A percentile compares a stretch with the other conserved stretches of the same genome.
Evolutionary conservation across 2,113 vertebrate genomes (phyloP).

Genomic region (Ceyx cyanopectus): DNA sequence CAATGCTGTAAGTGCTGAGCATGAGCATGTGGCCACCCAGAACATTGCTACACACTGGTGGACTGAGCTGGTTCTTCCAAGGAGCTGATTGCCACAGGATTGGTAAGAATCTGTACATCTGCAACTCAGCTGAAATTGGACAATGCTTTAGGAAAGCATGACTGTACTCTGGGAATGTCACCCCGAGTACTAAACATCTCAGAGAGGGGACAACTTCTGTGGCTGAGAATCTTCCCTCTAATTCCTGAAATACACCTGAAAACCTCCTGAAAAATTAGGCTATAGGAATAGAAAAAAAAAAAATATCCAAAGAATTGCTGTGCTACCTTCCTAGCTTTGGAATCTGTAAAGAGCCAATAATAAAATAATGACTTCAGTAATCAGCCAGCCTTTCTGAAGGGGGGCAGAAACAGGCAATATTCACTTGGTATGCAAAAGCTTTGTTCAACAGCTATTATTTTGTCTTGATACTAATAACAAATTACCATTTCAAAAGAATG

Average conservation of each 20-base stretch:
- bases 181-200: neutral
- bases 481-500: neutral
- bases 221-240: neutral
- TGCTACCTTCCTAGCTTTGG: neutral
- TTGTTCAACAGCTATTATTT: neutral
- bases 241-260: neutral
- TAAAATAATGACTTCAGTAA: neutral
- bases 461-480: neutral
- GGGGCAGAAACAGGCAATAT: neutral
- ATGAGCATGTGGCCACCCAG: neutral
- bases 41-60: neutral
- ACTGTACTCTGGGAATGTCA: neutral
- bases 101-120: neutral
- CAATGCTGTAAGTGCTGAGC: neutral
- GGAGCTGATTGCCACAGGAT: neutral
- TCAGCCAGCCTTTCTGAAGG: neutral
- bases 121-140: neutral
- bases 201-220: neutral
- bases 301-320: neutral
- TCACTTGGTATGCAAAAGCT: neutral
- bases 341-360: neutral
- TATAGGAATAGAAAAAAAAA: neutral
- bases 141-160: neutral
- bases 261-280: neutral
- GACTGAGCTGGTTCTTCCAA: neutral